Conservation (phyloP, 2,797 vertebrate genomes). For the Amazonetta brasiliensis region DNA sequence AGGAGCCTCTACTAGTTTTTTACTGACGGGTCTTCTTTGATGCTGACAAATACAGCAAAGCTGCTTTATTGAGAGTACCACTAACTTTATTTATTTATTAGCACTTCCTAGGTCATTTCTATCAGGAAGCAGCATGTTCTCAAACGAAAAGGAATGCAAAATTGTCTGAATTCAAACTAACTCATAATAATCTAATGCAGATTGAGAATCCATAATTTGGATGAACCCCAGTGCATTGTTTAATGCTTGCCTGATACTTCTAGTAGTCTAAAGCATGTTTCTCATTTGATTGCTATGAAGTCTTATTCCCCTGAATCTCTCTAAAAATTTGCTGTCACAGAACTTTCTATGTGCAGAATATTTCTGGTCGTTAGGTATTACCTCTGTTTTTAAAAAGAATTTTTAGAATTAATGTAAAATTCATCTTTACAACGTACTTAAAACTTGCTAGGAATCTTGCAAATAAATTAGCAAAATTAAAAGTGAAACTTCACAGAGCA, state of each 20-base stretch:
- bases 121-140: background rate
- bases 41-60: background rate
- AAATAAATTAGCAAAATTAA: background rate
- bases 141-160: background rate
- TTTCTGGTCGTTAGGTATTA: background rate
- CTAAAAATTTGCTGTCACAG: background rate
- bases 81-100: fast-evolving
- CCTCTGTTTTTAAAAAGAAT: background rate
- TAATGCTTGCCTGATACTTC: background rate
- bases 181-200: background rate
- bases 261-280: background rate
- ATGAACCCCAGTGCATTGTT: background rate
- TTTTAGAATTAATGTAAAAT: background rate
- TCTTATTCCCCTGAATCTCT: background rate
- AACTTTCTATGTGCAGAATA: background rate
- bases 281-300: background rate
- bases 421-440: background rate
- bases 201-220: background rate
- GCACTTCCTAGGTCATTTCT: background rate
- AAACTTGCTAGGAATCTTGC: background rate
- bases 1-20: background rate
- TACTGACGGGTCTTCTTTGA: no score
- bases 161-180: background rate
- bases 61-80: fast-evolving
- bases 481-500: background rate